A percentile compares a stretch with the other conserved stretches of the same genome.
Conservation (phyloP, 1,140 invertebrate genomes). For the Zaprionus gabonicus region DNA sequence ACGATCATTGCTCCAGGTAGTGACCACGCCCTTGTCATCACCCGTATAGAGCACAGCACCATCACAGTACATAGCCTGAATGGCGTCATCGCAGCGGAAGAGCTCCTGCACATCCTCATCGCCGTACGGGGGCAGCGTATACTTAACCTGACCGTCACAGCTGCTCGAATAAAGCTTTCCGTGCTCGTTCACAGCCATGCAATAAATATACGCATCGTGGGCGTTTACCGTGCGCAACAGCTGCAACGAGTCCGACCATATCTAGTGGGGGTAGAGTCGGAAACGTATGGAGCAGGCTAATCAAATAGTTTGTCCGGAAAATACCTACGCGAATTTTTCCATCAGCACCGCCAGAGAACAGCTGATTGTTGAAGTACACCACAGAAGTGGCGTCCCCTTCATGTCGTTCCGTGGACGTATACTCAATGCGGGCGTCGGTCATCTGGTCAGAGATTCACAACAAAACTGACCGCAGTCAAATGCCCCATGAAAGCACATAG, state of each 20-base stretch:
- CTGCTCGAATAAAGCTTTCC: conserved; percentile 82
- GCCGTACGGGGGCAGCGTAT: conserved; percentile 67
- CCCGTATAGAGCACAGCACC: conserved; percentile 74
- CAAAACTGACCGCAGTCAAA: conserved; percentile 31
- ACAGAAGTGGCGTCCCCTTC: conserved; percentile 77
- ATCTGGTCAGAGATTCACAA: conserved; percentile 46
- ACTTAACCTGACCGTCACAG: conserved; percentile 80
- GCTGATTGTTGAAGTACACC: conserved; percentile 61
- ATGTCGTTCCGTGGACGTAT: conserved; percentile 71
- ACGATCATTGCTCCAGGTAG: conserved; percentile 79
- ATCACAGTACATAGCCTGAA: conserved; percentile 76
- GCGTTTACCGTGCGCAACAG: conserved; percentile 62
- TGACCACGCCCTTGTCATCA: conserved; percentile 82
- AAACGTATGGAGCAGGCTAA: not conserved
- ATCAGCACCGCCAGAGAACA: conserved; percentile 83
- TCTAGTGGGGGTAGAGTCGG: conserved; percentile 20
- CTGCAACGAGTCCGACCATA: conserved; percentile 64
- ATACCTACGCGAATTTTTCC: conserved; percentile 83
- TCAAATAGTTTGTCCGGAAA: conserved; percentile 5
- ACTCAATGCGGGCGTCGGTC: conserved; percentile 62
- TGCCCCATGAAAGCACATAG: not conserved
- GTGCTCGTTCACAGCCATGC: conserved; percentile 69
- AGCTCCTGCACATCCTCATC: conserved; percentile 58
- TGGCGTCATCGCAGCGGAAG: conserved; percentile 74
- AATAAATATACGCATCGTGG: conserved; percentile 80